Conservation (phyloP, 2,888 invertebrate genomes). For the Lampropteryx suffumata region DNA sequence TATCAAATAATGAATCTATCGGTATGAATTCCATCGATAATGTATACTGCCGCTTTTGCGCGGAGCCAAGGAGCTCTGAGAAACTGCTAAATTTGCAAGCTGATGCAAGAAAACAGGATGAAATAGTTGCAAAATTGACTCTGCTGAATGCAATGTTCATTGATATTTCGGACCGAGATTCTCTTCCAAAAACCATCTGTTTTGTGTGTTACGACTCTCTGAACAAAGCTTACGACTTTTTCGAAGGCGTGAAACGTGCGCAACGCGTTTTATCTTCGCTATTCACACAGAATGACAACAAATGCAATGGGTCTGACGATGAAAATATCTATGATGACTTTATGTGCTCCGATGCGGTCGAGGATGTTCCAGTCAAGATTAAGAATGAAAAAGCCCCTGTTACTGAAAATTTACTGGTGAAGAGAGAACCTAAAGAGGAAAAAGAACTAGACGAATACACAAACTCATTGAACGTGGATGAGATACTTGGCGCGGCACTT, state of each 20-base stretch:
- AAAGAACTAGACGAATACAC: constrained; percentile 31
- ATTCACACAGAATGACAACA: constrained; percentile 42
- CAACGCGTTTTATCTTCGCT: constrained; percentile 53
- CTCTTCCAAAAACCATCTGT: constrained; percentile 66
- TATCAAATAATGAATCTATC: constrained; percentile 18
- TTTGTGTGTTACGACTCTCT: constrained; percentile 64
- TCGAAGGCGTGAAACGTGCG: constrained; percentile 55
- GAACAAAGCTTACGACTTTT: constrained; percentile 64
- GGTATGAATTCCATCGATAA: constrained; percentile 50
- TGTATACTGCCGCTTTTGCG: constrained; percentile 65
- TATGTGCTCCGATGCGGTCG: constrained; percentile 36
- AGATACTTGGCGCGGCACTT: constrained; percentile 63
- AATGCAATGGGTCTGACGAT: constrained; percentile 53
- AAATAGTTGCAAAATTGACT: constrained; percentile 52
- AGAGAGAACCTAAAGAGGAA: constrained; percentile 64
- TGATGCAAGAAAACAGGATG: constrained; percentile 51
- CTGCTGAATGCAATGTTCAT: constrained; percentile 68
- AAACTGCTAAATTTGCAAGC: constrained; percentile 55
- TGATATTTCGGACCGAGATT: constrained; percentile 53
- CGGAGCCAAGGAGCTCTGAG: constrained; percentile 55
- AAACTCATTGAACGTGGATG: constrained; percentile 55
- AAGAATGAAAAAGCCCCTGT: constrained; percentile 30
- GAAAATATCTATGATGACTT: constrained; percentile 61
- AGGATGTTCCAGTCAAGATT: constrained; percentile 39
- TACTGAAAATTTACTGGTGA: constrained; percentile 41